Evolutionary conservation across 92 coral and sea anemone genomes (phyloP), one percentile per base, ranked within the genome.

Genomic region (Galaxea fascicularis): DNA sequence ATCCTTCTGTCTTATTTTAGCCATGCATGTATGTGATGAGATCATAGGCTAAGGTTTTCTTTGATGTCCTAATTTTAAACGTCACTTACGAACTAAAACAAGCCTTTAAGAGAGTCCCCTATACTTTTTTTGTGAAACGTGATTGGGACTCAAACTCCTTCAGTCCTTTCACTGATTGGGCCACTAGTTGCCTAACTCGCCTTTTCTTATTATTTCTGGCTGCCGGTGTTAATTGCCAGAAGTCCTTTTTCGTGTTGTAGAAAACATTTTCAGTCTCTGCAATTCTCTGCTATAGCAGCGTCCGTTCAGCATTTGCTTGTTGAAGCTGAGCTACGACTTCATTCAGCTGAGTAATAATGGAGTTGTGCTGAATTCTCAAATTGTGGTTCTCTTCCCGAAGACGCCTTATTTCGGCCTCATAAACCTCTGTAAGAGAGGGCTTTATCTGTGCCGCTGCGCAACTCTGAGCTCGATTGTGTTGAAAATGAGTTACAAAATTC

Each of bases 131-230:
- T n/a, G n/a, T n/a, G n/a, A n/a, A n/a, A n/a, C n/a, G n/a, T n/a
- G n/a, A n/a, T n/a, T n/a, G n/a, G n/a, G n/a, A n/a, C n/a, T n/a
- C n/a, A 72, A 72, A 72, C 77, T 72, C 77, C 60, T 46, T 31
- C 60, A 72, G 77, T 72, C 77, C 77, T 47, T 46, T 49, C 31
- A 47, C 60, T 8, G 60, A 46, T 46, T 72, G 60, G 15, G 29
- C 25, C 29, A 72, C 77, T 20, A 72, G 77, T 72, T 72, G 77
- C 77, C 41, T 72, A 26, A 72, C 60, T 72, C 77, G 59, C 46
- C 77, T 46, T 47, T 72, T 72, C 56, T 72, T 72, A 11, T 47
- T 72, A 47, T 72, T 72, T 72, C 60, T 72, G 77, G 77, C 77
- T 46, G 77, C 77, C 60, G 8, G 27, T 46, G 60, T 72, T n/a